A percentile compares a stretch with the other conserved stretches of the same genome.
These are phyloP conservation scores for Leuciscus idus DNA, from an alignment of 2,113 vertebrate genomes.

Conservation along the genomic window DNA sequence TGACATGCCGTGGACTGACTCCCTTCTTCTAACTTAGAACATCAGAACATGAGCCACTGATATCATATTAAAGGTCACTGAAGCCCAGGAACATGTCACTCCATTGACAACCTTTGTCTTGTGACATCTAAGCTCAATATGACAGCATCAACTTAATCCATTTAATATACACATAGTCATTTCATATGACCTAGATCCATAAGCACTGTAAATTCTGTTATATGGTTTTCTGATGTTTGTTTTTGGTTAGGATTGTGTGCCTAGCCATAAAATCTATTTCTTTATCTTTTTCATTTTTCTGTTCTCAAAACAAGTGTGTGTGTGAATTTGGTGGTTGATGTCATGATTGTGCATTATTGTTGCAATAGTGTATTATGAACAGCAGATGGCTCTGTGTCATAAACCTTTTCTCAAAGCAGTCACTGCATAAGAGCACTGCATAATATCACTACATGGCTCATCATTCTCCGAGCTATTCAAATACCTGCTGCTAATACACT, in stretches of 20 bases:
- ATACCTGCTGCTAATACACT: constrained; percentile 13
- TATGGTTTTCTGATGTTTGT: background rate
- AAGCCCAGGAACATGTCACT: background rate
- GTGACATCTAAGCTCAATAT: background rate
- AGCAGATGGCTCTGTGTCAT: constrained; percentile 44
- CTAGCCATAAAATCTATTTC: background rate
- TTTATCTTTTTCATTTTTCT: background rate
- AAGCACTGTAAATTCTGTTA: background rate
- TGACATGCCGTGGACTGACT: background rate
- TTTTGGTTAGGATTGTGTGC: background rate
- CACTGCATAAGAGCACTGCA: background rate
- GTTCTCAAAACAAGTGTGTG: background rate
- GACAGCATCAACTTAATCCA: background rate
- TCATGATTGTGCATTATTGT: background rate
- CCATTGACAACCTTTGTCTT: background rate
- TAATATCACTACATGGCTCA: constrained; percentile 14
- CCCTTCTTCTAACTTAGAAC: background rate
- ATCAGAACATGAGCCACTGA: background rate
- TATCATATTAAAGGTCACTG: background rate
- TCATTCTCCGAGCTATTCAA: constrained; percentile 19
- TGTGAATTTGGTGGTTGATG: background rate
- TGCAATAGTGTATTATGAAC: constrained; percentile 39
- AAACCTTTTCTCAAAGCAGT: background rate
- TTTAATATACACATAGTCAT: background rate
- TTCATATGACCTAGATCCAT: background rate